These are phyloP conservation scores for Dioctria linearis DNA, from an alignment of 2,888 invertebrate species.

Conservation along the genomic window DNA sequence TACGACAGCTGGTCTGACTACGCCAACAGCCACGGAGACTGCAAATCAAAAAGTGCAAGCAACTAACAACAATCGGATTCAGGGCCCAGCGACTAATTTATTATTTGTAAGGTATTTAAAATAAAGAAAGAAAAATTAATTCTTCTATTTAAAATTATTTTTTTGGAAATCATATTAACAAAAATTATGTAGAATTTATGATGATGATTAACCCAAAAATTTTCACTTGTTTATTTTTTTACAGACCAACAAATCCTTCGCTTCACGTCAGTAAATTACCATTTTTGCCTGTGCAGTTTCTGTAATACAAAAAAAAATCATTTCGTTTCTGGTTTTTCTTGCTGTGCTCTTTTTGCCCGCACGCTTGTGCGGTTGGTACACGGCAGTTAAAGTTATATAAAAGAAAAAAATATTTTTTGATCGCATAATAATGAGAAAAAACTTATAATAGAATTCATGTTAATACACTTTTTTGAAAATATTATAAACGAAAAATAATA, in stretches of 20 bases:
- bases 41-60: slow-evolving; percentile 56
- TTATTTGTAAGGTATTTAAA: slow-evolving; percentile 68
- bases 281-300: slow-evolving; percentile 69
- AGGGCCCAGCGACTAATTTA: slow-evolving; percentile 67
- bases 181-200: slow-evolving; percentile 20
- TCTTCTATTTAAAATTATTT: not conserved
- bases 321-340: slow-evolving; percentile 30
- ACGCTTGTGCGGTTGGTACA: slow-evolving; percentile 7
- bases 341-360: not conserved
- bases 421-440: slow-evolving; percentile 34
- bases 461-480: slow-evolving; percentile 38
- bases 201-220: slow-evolving; percentile 59
- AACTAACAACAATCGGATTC: slow-evolving; percentile 64
- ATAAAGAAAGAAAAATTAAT: slow-evolving; percentile 7
- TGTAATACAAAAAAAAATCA: slow-evolving; percentile 61
- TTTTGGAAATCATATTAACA: not conserved
- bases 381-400: slow-evolving; percentile 21
- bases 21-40: slow-evolving; percentile 58
- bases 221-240: slow-evolving; percentile 58
- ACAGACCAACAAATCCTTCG: slow-evolving; percentile 68
- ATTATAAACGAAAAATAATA: slow-evolving; percentile 29
- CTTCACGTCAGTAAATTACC: slow-evolving; percentile 69
- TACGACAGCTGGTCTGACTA: slow-evolving; percentile 53
- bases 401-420: slow-evolving; percentile 46
- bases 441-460: slow-evolving; percentile 45